Base-by-base conservation (phyloP, 2,797 vertebrate species). In the Vultur gryphus region DNA sequence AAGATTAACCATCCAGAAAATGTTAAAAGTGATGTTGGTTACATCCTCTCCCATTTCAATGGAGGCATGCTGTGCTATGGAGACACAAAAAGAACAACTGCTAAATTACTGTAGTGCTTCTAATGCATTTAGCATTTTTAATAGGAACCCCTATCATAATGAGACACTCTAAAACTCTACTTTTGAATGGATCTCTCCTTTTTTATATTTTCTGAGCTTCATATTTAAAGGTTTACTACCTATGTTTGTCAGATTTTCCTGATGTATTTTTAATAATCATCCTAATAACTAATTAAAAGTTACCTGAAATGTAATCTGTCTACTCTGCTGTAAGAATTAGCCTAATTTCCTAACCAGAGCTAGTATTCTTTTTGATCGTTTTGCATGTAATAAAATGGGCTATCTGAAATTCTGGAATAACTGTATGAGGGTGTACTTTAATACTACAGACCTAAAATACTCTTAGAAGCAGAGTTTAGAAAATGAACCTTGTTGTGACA, bases 391-490 rank as follows among this genome's bases (percentile, higher is more conserved):
- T 39, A 24, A 90, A 71, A 80, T 55, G 23, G 52, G 37, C 49
- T 81, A 44, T 87, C 62, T 95, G 79, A 91, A 92, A 72, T 58
- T 84, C 75, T 62, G 66, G 48, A 97, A 64, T 91, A 93, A 90
- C 37, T 62, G 7, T 72, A 6, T 41, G 65, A 90, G 43, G 35
- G 26, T 71, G 31, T 82, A 49, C 41, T 88, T 89, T 16, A 87
- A 70, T 90, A 52, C 5, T 81, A 43, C 46, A 84, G 73, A 39
- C 44, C 39, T 77, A 18, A 86, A 84, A 86, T 51, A 80, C 75
- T 84, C 77, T 86, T 86, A 95, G 77, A 95, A 87, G 37, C 82
- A 87, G 95, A 82, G 59, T 93, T 96, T 89, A 88, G 89, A 95
- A 94, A 95, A 87, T 90, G 5, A 48, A 7, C 25, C 7, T 52